These are phyloP conservation scores for Cynodonichthys magdalenae DNA, from an alignment of 2,797 vertebrate genomes.

Conservation along the genomic window DNA sequence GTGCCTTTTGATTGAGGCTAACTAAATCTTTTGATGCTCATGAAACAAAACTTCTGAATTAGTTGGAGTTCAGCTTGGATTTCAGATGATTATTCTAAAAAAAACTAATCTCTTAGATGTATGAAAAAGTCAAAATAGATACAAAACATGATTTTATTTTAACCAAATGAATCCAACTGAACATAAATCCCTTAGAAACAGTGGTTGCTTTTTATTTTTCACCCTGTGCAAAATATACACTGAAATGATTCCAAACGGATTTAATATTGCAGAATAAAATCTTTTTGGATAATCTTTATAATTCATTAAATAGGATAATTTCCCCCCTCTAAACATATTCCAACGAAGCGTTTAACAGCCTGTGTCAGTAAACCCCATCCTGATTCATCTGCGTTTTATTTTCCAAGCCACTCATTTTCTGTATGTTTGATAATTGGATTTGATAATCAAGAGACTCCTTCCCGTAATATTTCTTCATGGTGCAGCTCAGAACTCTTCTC, in stretches of 20 bases:
- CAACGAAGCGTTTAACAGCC: constrained; percentile 28
- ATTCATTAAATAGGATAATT: constrained; percentile 12
- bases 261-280: background rate
- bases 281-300: background rate
- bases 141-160: too few species aligned
- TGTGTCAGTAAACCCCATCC: constrained; percentile 24
- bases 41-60: too few species aligned
- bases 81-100: too few species aligned
- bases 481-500: background rate
- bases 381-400: constrained; percentile 33
- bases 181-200: background rate
- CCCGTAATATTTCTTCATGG: constrained; percentile 2
- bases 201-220: background rate
- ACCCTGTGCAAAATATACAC: background rate
- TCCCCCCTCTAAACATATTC: constrained; percentile 4
- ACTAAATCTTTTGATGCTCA: too few species aligned
- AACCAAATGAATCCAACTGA: background rate
- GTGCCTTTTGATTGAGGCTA: too few species aligned
- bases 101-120: too few species aligned
- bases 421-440: constrained; percentile 26
- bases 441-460: constrained; percentile 14
- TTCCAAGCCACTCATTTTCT: constrained; percentile 24
- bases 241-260: background rate
- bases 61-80: too few species aligned
- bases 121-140: too few species aligned